Base-by-base conservation (phyloP, 2,888 invertebrate genomes). In the Molanna angustata region DNA sequence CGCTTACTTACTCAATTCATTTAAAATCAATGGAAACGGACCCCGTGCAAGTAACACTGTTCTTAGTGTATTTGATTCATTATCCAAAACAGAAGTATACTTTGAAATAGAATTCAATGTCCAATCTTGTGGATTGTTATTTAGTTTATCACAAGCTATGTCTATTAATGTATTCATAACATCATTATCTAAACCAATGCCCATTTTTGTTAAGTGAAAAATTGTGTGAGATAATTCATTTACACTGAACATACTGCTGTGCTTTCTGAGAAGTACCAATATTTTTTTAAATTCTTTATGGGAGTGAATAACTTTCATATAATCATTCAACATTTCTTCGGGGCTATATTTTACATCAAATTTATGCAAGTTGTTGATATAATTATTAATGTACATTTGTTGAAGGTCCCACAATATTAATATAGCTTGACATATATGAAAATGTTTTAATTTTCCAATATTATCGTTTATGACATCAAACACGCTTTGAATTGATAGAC, bases 341-440 rank as follows among this genome's bases (percentile, higher is more conserved):
- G 57, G 49, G 18, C 55, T 50, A 35, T 37, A 22, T 4, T 47
- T 27, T 9, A 56, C 33, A 19, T 49, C 57, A 7, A 53, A 35
- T 3, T 35, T 49, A 41, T 49, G 37, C 13, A 42, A 35, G 14
- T 52, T 42, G 4, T 53, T 27, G 6, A 43, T 27, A 54, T 66
- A 65, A 27, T 65, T 61, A 54, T 66, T 61, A 52, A 62, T 62
- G 61, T 64, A 71, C 45, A 66, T 64, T 53, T 62, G 66, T 57
- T 68, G 69, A 40, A 73, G 59, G 60, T 73, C 70, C 62, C 66
- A 67, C 32, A 73, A 61, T 33, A 69, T 66, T 42, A 72, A 54
- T 13, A 72, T 62, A 13, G 65, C 63, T 61, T 71, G 67, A 19
- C 64, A 62, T 7, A 64, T 41, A 50, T 67, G 66, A 16, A 56